phyloP scores from a whole-genome alignment of 2,797 vertebrate species.

The Lagorchestes hirsutus region DNA sequence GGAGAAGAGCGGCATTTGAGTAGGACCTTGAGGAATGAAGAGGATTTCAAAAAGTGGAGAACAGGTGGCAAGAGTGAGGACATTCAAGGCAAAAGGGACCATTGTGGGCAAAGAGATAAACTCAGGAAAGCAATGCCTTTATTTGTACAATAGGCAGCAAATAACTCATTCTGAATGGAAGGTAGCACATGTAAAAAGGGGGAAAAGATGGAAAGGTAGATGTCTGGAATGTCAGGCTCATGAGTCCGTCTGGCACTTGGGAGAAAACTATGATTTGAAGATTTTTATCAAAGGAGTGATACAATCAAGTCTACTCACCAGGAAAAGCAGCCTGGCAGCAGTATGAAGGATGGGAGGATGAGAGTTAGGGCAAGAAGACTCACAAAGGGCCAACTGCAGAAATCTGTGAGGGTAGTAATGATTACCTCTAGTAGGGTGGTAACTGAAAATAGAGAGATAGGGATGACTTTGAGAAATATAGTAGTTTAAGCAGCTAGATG shows the following conservation, averaged over 20 bases:
- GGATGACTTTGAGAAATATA: not conserved
- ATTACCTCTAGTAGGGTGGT: not conserved
- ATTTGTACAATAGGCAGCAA: not conserved
- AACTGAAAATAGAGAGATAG: not conserved
- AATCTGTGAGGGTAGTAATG: not conserved
- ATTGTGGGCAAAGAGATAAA: not conserved
- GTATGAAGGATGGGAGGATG: not conserved
- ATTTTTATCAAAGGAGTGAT: not conserved
- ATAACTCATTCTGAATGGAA: not conserved
- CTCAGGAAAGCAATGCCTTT: not conserved
- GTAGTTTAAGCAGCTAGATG: not conserved
- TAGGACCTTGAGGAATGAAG: too few relatives aligned
- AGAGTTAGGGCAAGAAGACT: not conserved
- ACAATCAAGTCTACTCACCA: not conserved
- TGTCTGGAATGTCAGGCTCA: not conserved
- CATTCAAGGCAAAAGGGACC: not conserved
- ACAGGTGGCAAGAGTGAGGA: not conserved
- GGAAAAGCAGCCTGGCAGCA: not conserved
- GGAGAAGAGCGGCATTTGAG: not conserved
- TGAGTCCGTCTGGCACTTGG: not conserved
- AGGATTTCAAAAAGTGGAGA: not conserved
- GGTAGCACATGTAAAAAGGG: not conserved
- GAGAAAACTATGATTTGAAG: not conserved
- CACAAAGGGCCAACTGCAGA: not conserved
- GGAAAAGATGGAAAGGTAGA: not conserved